These are phyloP conservation scores for Drosophila trichaetosa DNA, from an alignment of 2,888 invertebrate genomes.

Conservation along the genomic window DNA sequence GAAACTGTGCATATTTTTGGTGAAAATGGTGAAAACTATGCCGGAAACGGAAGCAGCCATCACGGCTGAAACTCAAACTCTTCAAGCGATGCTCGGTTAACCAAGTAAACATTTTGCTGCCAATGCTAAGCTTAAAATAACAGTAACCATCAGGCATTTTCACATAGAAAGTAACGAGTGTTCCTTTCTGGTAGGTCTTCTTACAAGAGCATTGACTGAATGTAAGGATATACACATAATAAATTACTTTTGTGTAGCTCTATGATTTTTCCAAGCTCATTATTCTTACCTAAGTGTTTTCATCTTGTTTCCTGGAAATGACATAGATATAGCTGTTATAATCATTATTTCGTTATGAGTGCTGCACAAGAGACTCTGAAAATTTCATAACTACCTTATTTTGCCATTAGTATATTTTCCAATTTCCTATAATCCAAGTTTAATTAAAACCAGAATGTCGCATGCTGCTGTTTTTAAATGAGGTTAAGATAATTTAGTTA, in stretches of 20 bases:
- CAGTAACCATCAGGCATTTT: not conserved
- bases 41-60: constrained; percentile 71
- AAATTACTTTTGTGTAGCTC: not conserved
- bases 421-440: not conserved
- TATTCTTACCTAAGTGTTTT: not conserved
- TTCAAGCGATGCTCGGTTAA: constrained; percentile 30
- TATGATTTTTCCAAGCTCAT: not conserved
- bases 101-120: constrained; percentile 50
- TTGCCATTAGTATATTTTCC: not conserved
- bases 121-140: constrained; percentile 19
- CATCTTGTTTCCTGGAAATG: too few species aligned
- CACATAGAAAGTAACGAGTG: not conserved
- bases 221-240: not conserved
- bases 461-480: not conserved
- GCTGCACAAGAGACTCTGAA: not conserved
- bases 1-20: constrained; percentile 33
- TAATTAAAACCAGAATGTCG: not conserved
- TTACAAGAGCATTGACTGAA: not conserved
- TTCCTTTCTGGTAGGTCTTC: not conserved
- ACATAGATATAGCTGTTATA: too few species aligned
- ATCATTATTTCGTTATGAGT: not conserved
- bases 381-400: not conserved
- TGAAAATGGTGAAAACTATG: constrained; percentile 51
- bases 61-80: constrained; percentile 28
- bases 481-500: not conserved